Evolutionary conservation across 2,888 invertebrate species (phyloP).

Genomic region (Eupithecia centaureata): DNA sequence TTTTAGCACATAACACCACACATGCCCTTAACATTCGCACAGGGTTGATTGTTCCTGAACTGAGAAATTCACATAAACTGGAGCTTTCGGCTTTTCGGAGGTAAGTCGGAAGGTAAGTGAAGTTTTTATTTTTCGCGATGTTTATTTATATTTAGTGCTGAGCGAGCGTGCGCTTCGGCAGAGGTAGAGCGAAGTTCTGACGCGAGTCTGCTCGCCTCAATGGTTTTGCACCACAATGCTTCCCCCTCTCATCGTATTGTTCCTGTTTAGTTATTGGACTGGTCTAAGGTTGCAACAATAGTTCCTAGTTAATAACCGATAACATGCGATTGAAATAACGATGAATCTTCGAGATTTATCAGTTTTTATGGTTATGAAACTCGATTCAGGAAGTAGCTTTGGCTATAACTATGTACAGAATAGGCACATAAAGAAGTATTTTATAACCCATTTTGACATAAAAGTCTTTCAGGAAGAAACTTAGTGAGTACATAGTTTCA

Average conservation of each 20-base stretch:
- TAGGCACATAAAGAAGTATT: not conserved
- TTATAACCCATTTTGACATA: not conserved
- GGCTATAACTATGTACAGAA: not conserved
- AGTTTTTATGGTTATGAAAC: not conserved
- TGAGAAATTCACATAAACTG: constrained; percentile 2
- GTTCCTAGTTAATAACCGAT: constrained; percentile 51
- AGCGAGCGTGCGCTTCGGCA: constrained; percentile 57
- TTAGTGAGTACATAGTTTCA: not conserved
- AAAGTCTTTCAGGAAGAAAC: not conserved
- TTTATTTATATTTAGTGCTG: constrained; percentile 15
- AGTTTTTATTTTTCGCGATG: constrained; percentile 26
- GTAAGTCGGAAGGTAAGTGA: constrained; percentile 6
- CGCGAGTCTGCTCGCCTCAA: constrained; percentile 52
- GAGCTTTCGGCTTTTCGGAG: not conserved
- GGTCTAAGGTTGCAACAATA: constrained; percentile 56
- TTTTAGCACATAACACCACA: constrained; percentile 71
- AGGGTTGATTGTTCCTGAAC: constrained; percentile 33
- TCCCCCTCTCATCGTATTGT: constrained; percentile 64
- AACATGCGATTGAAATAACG: constrained; percentile 44
- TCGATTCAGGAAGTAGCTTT: not conserved
- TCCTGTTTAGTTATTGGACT: constrained; percentile 62
- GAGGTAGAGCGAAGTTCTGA: constrained; percentile 59
- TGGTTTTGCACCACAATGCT: constrained; percentile 58
- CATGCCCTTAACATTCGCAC: constrained; percentile 65
- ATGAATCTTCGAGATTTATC: constrained; percentile 10